Conservation (phyloP, 2,113 vertebrate species). For the Progne subis region DNA sequence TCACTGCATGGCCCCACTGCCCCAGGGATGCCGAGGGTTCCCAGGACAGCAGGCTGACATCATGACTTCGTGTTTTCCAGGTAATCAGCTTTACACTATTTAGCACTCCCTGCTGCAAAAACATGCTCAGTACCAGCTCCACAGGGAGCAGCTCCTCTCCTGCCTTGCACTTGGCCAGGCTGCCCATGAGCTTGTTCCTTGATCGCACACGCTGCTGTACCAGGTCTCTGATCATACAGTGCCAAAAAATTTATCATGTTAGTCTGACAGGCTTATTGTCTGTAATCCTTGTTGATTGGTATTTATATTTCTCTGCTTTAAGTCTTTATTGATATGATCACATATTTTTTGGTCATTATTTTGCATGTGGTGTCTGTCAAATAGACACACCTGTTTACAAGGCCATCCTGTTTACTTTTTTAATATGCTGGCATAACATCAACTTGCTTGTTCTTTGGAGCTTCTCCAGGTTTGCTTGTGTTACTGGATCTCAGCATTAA, state of each 20-base stretch:
- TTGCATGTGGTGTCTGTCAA: neutral
- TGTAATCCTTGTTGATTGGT: neutral
- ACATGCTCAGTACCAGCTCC: neutral
- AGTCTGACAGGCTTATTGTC: neutral
- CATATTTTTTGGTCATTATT: conserved; percentile 37
- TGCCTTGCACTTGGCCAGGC: neutral
- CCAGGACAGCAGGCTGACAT: neutral
- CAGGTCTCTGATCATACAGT: neutral
- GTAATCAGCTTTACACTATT: neutral
- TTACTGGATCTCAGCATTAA: neutral
- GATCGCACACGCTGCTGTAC: rapidly evolving
- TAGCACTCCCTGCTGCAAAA: neutral
- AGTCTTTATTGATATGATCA: neutral
- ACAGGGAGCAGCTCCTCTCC: neutral
- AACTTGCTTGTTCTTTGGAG: neutral
- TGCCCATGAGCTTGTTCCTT: rapidly evolving
- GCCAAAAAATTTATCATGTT: neutral
- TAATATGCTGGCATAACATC: neutral
- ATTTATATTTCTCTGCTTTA: conserved; percentile 29
- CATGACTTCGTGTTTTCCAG: neutral
- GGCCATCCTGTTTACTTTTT: conserved; percentile 48
- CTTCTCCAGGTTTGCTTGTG: neutral
- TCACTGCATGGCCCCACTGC: rapidly evolving
- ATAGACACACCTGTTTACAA: conserved; percentile 50
- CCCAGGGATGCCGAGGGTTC: neutral